Conservation (phyloP, 2,113 vertebrate species). For the Dipodomys stephensi region DNA sequence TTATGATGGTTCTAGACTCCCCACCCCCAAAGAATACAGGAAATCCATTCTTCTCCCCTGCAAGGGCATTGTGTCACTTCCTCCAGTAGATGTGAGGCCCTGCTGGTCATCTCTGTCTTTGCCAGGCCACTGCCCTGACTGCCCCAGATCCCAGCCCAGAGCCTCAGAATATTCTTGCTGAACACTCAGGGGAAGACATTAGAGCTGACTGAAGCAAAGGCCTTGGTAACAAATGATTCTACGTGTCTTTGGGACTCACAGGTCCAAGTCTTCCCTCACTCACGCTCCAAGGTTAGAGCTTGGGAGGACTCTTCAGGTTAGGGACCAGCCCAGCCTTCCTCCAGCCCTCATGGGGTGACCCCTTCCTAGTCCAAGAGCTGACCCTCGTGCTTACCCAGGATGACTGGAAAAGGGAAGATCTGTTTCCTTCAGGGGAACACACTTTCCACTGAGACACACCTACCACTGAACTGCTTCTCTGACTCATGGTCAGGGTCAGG, state of each 20-base stretch:
- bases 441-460: neutral
- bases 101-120: neutral
- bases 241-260: neutral
- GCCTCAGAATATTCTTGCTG: neutral
- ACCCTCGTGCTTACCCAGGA: rapidly evolving
- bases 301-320: neutral
- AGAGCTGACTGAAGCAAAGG: neutral
- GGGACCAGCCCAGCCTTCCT: neutral
- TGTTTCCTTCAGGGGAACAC: neutral
- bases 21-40: neutral
- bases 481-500: neutral
- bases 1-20: neutral
- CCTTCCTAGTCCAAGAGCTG: neutral
- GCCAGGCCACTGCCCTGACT: neutral
- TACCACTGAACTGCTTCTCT: neutral
- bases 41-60: neutral
- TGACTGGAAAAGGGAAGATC: neutral
- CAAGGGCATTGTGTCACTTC: neutral
- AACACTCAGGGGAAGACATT: neutral
- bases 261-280: neutral
- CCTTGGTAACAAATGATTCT: neutral
- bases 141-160: neutral
- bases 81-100: neutral
- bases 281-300: neutral
- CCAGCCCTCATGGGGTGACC: neutral